phyloP scores from a whole-genome alignment of 2,888 invertebrate genomes.

The Epirrita christyi region DNA sequence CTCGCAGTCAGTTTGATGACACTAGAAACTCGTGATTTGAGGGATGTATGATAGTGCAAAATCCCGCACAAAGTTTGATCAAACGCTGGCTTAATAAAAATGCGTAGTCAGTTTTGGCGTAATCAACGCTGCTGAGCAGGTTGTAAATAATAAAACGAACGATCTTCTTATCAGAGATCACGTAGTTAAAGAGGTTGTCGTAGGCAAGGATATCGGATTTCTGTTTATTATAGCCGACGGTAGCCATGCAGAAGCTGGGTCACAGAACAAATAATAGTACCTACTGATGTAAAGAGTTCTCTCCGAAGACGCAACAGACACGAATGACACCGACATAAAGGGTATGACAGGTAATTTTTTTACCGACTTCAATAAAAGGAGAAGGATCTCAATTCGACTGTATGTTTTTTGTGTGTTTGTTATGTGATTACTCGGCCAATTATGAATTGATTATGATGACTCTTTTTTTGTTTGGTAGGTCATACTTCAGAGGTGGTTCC shows the following conservation, averaged over 20 bases:
- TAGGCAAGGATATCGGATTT: constrained; percentile 75
- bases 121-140: constrained; percentile 52
- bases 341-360: no score
- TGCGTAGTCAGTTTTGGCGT: constrained; percentile 63
- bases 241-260: constrained; percentile 62
- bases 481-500: no score
- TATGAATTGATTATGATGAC: no score
- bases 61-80: not conserved
- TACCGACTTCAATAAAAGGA: no score
- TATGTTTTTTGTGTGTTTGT: no score
- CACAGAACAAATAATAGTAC: constrained; percentile 18
- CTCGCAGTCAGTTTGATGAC: no score
- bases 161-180: constrained; percentile 73
- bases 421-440: no score
- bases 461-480: no score
- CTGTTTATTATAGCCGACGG: constrained; percentile 74
- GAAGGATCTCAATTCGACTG: no score
- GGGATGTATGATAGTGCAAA: constrained; percentile 4
- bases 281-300: no score
- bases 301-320: no score
- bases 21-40: not conserved
- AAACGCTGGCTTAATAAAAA: constrained; percentile 26
- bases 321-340: no score
- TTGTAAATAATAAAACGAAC: constrained; percentile 75
- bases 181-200: constrained; percentile 67